phyloP scores from a whole-genome alignment of 2,888 invertebrate species.

The Sycophila texana region DNA sequence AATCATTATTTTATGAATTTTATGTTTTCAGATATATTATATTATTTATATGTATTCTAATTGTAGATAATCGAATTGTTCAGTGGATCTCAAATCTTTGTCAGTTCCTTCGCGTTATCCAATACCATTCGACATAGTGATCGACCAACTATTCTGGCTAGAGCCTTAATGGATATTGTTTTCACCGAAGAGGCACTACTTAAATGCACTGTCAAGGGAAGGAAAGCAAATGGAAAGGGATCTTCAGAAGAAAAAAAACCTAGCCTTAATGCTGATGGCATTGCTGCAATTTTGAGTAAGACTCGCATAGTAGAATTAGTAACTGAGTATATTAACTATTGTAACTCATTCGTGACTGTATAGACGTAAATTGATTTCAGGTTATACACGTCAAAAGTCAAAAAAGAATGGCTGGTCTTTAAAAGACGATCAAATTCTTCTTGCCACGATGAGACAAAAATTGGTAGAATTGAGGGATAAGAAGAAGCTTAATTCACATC shows the following conservation, averaged over 20 bases:
- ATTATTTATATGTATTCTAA: not conserved
- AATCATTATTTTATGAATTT: not conserved
- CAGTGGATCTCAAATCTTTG: not conserved
- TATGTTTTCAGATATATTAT: not conserved
- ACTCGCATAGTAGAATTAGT: too few species aligned
- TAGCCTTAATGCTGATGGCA: constrained; percentile 1
- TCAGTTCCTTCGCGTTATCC: not conserved
- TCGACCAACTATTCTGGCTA: constrained; percentile 1
- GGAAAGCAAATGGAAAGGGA: not conserved
- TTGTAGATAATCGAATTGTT: constrained; percentile 1
- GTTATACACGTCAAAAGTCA: too few species aligned
- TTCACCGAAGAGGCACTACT: not conserved
- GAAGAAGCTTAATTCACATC: too few species aligned
- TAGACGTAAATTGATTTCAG: too few species aligned
- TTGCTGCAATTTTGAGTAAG: not conserved
- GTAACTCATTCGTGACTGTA: too few species aligned
- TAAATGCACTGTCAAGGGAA: too few species aligned
- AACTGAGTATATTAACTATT: too few species aligned
- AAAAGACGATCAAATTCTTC: too few species aligned
- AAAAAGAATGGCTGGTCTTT: too few species aligned
- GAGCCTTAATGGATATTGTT: not conserved
- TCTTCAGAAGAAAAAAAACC: not conserved
- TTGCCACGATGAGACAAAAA: too few species aligned
- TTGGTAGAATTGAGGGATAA: too few species aligned
- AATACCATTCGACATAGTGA: not conserved